These are phyloP conservation scores for Tethya wilhelma DNA, from an alignment of 37 sponge, comb jelly and placozoan genomes.

Conservation along the genomic window DNA sequence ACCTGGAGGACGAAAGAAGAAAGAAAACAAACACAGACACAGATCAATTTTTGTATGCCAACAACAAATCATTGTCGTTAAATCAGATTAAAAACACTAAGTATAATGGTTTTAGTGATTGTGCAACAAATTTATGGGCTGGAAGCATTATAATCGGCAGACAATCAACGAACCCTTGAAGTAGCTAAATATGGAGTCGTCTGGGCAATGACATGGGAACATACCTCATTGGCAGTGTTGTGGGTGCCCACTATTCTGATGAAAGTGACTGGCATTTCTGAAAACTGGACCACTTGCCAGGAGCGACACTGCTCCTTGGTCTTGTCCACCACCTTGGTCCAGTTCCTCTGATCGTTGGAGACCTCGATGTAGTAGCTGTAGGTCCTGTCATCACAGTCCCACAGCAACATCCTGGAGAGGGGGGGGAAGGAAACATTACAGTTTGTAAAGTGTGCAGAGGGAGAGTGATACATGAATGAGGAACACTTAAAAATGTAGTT, in stretches of 20 bases:
- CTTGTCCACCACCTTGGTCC: constrained; percentile 71
- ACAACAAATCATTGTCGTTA: background rate
- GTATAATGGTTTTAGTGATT: background rate
- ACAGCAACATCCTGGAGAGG: constrained; percentile 75
- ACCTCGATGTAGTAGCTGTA: constrained; percentile 89
- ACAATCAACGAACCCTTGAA: too few relatives aligned
- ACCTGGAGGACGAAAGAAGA: constrained; percentile 42
- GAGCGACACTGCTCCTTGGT: constrained; percentile 75
- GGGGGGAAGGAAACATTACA: background rate
- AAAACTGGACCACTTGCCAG: constrained; percentile 86
- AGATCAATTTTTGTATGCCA: background rate
- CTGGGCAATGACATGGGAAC: background rate
- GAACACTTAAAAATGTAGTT: too few relatives aligned
- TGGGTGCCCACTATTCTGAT: constrained; percentile 92
- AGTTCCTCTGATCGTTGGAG: constrained; percentile 73
- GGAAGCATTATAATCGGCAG: background rate
- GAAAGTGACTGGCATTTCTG: constrained; percentile 73
- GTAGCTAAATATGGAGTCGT: background rate
- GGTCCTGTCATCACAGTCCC: constrained; percentile 93
- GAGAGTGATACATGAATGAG: too few relatives aligned
- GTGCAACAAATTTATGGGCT: background rate
- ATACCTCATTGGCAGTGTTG: constrained; percentile 90
- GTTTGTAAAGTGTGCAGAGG: too few relatives aligned
- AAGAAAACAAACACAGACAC: background rate
- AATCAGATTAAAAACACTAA: background rate